A percentile compares a stretch with the other conserved stretches of the same genome.
Conservation (phyloP, 37 sponge, comb jelly and placozoan species). For the Petrosia ficiformis region DNA sequence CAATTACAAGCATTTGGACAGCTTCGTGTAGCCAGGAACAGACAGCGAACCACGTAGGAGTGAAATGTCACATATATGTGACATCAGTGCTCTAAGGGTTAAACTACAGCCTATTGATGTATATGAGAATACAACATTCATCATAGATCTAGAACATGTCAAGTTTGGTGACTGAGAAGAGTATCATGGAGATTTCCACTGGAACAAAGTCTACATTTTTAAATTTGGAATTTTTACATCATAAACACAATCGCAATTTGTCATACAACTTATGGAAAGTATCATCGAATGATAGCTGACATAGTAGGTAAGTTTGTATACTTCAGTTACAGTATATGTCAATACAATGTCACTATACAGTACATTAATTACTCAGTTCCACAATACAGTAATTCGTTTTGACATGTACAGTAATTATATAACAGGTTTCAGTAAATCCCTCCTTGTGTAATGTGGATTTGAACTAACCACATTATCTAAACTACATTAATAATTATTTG, state of each 20-base stretch:
- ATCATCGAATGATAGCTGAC: slow-evolving; percentile 12
- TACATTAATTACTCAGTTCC: no score
- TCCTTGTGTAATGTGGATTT: no score
- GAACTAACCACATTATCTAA: no score
- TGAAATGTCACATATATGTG: no score
- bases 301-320: slow-evolving; percentile 17
- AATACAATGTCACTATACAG: no score
- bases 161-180: slow-evolving; percentile 12
- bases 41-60: no score
- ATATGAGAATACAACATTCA: slow-evolving; percentile 11
- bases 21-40: no score
- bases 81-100: no score
- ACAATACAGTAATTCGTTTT: no score
- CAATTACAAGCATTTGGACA: no score
- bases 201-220: slow-evolving; percentile 27
- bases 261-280: slow-evolving; percentile 6
- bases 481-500: not conserved
- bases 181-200: slow-evolving; percentile 16
- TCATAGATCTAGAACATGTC: slow-evolving; percentile 18
- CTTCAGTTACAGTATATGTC: no score
- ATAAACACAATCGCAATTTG: not conserved
- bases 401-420: no score
- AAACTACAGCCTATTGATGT: slow-evolving; percentile 29
- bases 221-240: not conserved
- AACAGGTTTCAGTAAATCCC: not conserved